Base-by-base conservation (phyloP, 23 tunicate species). In the Ciona savignyi region DNA sequence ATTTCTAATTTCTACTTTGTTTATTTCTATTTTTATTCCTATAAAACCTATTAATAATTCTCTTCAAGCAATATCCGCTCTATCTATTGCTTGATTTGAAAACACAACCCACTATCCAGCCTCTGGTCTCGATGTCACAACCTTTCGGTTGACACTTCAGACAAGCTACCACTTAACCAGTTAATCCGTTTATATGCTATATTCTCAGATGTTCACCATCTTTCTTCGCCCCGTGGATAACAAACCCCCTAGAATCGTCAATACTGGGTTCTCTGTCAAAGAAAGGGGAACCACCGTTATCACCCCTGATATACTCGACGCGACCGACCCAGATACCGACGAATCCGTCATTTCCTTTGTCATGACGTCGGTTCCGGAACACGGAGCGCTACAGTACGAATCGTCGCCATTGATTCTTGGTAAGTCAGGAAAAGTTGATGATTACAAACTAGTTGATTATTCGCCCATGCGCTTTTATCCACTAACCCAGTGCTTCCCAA, bases 151-250 rank as follows among this genome's bases (percentile, higher is more conserved):
- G n/a, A n/a, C n/a, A n/a, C n/a, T n/a, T n/a, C n/a, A n/a, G n/a
- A n/a, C n/a, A n/a, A n/a, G n/a, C n/a, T n/a, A n/a, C n/a, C n/a
- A n/a, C n/a, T n/a, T n/a, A n/a, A n/a, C n/a, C n/a, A n/a, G n/a
- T n/a, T n/a, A n/a, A n/a, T n/a, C n/a, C n/a, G n/a, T n/a, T n/a
- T n/a, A n/a, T n/a, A n/a, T n/a, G n/a, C n/a, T n/a, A n/a, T n/a
- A n/a, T 21, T 64, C 26, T 2, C 74, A 91, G 95, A 77, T 30
- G 20, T 94, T 94, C 56, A 78, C 91, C 23, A 87, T 94, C 27
- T 81, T 63, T 48, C 83, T 94, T 19, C 80, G 87, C 2, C 99
- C 99, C 6, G 95, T 94, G 30, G 95, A 94, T 81, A 94, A 94
- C 82, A 87, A 86, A 70, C 95, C 93, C 23, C 99, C 99, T 1